These are phyloP conservation scores for Hermaeophaga mercurialis DNA, from an alignment of 2,888 invertebrate genomes.

Conservation along the genomic window DNA sequence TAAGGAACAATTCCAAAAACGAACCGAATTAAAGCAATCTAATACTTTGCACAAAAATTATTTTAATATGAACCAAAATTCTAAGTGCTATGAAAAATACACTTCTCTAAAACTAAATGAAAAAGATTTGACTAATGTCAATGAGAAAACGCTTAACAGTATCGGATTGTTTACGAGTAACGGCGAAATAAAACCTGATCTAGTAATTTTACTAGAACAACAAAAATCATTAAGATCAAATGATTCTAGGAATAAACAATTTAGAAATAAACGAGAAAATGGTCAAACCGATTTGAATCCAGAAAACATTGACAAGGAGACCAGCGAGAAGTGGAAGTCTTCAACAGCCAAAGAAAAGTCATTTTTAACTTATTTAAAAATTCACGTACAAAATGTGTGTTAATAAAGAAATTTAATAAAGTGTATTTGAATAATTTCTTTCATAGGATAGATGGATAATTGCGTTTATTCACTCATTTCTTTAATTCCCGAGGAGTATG, in stretches of 20 bases:
- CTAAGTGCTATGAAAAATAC: conserved; percentile 9
- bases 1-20: conserved; percentile 37
- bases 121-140: conserved; percentile 33
- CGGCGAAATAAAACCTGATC: conserved; percentile 38
- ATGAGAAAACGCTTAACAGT: conserved; percentile 34
- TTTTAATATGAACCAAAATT: too few relatives aligned
- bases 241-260: conserved; percentile 37
- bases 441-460: too few relatives aligned
- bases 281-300: conserved; percentile 35
- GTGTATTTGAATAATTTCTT: too few relatives aligned
- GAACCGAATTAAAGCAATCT: background rate
- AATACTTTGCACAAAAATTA: too few relatives aligned
- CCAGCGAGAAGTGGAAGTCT: conserved; percentile 10
- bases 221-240: conserved; percentile 29
- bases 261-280: conserved; percentile 37
- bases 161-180: conserved; percentile 40
- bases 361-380: conserved; percentile 23
- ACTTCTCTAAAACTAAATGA: conserved; percentile 38
- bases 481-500: too few relatives aligned
- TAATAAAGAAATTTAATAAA: too few relatives aligned
- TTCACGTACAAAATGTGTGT: conserved; percentile 7
- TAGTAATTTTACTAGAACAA: conserved; percentile 38
- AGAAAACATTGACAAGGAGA: too few relatives aligned
- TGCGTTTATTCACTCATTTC: too few relatives aligned
- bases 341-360: conserved; percentile 26